Evolutionary conservation across 2,797 vertebrate species (phyloP), one percentile per base, ranked within the genome.

Genomic region (Mus minutoides): DNA sequence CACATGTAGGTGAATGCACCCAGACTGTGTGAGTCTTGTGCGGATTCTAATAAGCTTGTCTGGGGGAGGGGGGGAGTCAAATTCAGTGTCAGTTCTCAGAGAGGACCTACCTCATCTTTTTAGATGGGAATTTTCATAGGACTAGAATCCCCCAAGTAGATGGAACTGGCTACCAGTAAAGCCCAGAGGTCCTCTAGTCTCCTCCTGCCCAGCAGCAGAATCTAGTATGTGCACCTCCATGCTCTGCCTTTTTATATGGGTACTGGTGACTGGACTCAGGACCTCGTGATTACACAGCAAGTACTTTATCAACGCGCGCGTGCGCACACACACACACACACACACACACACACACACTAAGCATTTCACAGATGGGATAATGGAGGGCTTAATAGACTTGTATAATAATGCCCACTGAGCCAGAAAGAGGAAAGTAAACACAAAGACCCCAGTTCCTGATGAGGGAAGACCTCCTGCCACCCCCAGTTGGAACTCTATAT

Each of bases 401-500:
- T 34, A 40, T 21, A 43, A 16, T 31, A 80, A 85, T 24, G 24
- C 8, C 22, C 75, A 29, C 34, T 19, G 49, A 37, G 34, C 40
- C 46, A 52, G 2, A 26, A 0, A 31, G 46, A 14, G n/a, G 34
- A 83, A n/a, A 21, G 0, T 24, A 71, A 52, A 52, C 24, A 14
- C 26, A 10, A 16, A 0, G 60, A 60, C 4, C 22, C 56, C 12
- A 26, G 14, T n/a, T 5, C 21, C 34, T 43, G 29, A 75, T 19
- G 0, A 6, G 2, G 17, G 40, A 87, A 64, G 24, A 19, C 58
- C 1, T 1, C 17, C 0, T 52, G 5, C 5, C 13, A 7, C 0
- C 62, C 7, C 17, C 31, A 0, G 8, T 69, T 56, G 80, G 0
- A 43, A 88, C 21, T 16, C 8, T 46, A 1, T 6, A 12, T 0